phyloP scores from a whole-genome alignment of 2,888 invertebrate genomes.

The Meiosimyza decipiens region DNA sequence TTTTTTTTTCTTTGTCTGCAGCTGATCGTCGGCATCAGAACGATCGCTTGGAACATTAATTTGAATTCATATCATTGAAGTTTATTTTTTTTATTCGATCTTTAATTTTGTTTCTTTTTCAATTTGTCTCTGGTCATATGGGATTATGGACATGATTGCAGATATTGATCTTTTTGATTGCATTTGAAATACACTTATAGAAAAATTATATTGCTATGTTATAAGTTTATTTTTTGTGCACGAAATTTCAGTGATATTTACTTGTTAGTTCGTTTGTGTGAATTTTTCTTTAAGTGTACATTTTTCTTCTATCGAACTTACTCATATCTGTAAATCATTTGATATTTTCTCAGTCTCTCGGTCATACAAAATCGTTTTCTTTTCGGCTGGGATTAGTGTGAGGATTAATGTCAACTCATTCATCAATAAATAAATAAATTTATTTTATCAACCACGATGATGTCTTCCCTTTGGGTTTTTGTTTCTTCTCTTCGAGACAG shows the following conservation, averaged over 20 bases:
- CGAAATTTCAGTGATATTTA: no score
- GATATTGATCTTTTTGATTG: slow-evolving; percentile 29
- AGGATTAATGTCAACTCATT: slow-evolving; percentile 66
- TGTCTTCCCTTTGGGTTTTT: background rate
- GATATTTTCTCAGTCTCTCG: background rate
- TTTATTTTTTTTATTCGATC: background rate
- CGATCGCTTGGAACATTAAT: slow-evolving; percentile 21
- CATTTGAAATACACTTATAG: background rate
- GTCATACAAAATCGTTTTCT: slow-evolving; percentile 28
- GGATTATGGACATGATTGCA: slow-evolving; percentile 30
- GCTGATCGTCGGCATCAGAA: slow-evolving; percentile 17
- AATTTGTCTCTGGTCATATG: background rate
- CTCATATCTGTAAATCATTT: slow-evolving; percentile 25
- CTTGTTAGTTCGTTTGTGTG: no score
- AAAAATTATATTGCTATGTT: background rate
- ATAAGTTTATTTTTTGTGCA: no score
- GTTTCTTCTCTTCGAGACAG: background rate
- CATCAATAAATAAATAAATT: slow-evolving; percentile 52
- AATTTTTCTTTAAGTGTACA: no score
- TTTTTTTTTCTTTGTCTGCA: background rate
- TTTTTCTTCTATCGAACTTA: no score
- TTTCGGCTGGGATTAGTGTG: slow-evolving; percentile 47
- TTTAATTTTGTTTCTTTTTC: background rate
- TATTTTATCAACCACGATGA: slow-evolving; percentile 7
- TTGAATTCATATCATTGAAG: slow-evolving; percentile 16